These are phyloP conservation scores for Orius insidiosus DNA, from an alignment of 1,140 invertebrate species.

Conservation along the genomic window DNA sequence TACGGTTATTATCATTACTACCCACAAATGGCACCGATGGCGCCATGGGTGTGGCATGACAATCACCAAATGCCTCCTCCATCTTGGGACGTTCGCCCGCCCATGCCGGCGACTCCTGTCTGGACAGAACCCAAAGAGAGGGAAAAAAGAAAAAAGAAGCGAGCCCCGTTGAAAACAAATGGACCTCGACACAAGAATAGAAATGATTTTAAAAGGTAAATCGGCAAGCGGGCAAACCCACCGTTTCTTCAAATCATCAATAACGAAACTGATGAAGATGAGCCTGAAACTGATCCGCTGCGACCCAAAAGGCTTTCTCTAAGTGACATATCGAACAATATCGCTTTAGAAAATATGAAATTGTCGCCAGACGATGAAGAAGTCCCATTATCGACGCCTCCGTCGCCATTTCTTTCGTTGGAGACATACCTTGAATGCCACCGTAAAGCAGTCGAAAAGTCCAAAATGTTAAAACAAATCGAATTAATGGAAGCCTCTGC, in stretches of 20 bases:
- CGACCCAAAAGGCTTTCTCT: background rate
- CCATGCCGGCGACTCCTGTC: background rate
- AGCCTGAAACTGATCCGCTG: constrained; percentile 24
- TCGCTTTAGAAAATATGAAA: constrained; percentile 16
- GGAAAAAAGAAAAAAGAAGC: constrained; percentile 12
- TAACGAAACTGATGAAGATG: constrained; percentile 48
- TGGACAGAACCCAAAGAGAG: constrained; percentile 2
- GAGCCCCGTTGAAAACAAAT: constrained; percentile 28
- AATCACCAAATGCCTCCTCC: constrained; percentile 10
- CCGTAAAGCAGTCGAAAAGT: constrained; percentile 38
- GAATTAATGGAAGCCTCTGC: constrained; percentile 29
- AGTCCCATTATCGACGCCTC: constrained; percentile 48
- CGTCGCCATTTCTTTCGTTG: constrained; percentile 52
- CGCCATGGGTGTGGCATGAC: constrained; percentile 1
- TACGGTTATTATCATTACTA: background rate
- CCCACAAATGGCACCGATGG: constrained; percentile 13
- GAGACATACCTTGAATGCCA: constrained; percentile 48
- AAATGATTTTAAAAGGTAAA: constrained; percentile 69
- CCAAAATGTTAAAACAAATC: constrained; percentile 30
- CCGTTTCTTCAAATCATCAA: constrained; percentile 54
- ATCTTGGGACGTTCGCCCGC: constrained; percentile 2
- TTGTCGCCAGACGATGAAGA: constrained; percentile 20
- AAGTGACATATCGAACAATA: constrained; percentile 6
- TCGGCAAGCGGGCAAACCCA: constrained; percentile 50
- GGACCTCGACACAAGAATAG: constrained; percentile 64